phyloP scores from a whole-genome alignment of 2,113 vertebrate species.

The Procavia capensis region DNA sequence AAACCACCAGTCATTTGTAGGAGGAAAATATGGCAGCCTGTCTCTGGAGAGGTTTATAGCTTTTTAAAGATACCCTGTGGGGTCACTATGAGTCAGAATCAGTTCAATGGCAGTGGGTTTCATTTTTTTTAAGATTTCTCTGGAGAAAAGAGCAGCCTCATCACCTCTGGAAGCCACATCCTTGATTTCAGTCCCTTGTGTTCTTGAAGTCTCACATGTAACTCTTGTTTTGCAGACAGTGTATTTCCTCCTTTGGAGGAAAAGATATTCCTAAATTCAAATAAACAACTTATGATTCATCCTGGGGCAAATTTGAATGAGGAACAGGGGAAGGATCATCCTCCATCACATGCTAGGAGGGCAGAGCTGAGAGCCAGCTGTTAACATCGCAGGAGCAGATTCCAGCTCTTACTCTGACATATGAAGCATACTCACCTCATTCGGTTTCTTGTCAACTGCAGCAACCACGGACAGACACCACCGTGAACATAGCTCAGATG shows the following conservation, averaged over 20 bases:
- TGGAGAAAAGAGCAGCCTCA: neutral
- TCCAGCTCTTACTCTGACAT: neutral
- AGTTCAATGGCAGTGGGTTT: no score
- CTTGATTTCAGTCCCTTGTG: neutral
- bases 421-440: neutral
- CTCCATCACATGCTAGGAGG: neutral
- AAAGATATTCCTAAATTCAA: conserved; percentile 8
- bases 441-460: conserved; percentile 52
- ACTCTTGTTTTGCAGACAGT: conserved; percentile 25
- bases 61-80: no score
- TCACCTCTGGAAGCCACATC: neutral
- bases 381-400: neutral
- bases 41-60: no score
- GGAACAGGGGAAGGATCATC: neutral
- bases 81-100: no score
- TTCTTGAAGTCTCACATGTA: neutral
- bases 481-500: neutral
- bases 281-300: neutral
- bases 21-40: no score
- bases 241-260: neutral
- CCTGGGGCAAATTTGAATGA: neutral
- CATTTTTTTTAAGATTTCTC: neutral
- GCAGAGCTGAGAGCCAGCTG: neutral
- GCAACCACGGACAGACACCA: neutral
- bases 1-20: no score